These are phyloP conservation scores for Cheilosia vernalis DNA, from an alignment of 2,888 invertebrate genomes.

Conservation along the genomic window DNA sequence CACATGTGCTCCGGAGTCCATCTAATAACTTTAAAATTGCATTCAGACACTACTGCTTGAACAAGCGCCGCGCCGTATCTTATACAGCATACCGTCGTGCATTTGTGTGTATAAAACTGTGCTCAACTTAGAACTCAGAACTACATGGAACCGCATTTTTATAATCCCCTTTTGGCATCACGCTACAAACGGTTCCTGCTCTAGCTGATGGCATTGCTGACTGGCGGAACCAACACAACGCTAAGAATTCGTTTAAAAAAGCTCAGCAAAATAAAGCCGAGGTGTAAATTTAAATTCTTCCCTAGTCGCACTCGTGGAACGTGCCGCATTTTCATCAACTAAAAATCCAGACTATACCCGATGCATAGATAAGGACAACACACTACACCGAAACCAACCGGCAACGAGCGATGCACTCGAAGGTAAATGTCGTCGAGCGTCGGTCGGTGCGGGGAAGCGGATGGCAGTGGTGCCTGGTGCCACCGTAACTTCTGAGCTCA, in stretches of 20 bases:
- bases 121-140: not conserved
- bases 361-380: conserved; percentile 43
- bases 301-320: conserved; percentile 35
- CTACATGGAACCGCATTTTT: conserved; percentile 24
- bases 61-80: not conserved
- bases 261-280: conserved; percentile 51
- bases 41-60: conserved; percentile 15
- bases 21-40: conserved; percentile 44
- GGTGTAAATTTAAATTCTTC: conserved; percentile 59
- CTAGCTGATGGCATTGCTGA: conserved; percentile 6
- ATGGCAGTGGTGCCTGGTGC: conserved; percentile 7
- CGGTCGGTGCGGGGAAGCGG: conserved; percentile 1
- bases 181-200: not conserved
- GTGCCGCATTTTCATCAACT: conserved; percentile 66
- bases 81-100: not conserved
- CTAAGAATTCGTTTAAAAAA: conserved; percentile 47
- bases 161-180: conserved; percentile 30
- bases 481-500: conserved; percentile 48
- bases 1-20: conserved; percentile 3
- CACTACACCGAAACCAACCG: conserved; percentile 6
- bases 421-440: conserved; percentile 38
- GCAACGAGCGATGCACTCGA: conserved; percentile 25
- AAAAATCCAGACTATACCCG: conserved; percentile 31
- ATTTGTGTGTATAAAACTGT: conserved; percentile 1
- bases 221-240: conserved; percentile 9